These are phyloP conservation scores for Tetramorium simillimum DNA, from an alignment of 1,140 invertebrate genomes.

Conservation along the genomic window DNA sequence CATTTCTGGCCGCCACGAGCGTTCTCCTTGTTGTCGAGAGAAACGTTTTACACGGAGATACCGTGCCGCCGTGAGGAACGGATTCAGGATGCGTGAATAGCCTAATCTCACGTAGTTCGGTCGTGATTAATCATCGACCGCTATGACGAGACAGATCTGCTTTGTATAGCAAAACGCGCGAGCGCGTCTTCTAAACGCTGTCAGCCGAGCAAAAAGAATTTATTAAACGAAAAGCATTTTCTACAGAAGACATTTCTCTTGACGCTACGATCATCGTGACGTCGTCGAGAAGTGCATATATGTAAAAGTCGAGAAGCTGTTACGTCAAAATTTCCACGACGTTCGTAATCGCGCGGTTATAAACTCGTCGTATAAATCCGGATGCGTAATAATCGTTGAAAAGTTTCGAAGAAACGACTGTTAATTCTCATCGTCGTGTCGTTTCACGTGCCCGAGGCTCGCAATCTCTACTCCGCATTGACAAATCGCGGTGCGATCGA, in stretches of 20 bases:
- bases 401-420: background rate
- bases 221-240: conserved; percentile 9
- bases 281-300: conserved; percentile 14
- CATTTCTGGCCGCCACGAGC: conserved; percentile 24
- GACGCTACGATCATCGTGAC: conserved; percentile 12
- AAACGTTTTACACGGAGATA: conserved; percentile 35
- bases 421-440: background rate
- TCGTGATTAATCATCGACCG: conserved; percentile 25
- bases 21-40: conserved; percentile 50
- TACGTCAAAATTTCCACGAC: conserved; percentile 11
- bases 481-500: background rate
- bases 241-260: conserved; percentile 29
- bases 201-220: background rate
- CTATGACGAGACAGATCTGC: conserved; percentile 21
- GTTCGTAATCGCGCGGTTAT: conserved; percentile 1
- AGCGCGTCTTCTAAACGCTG: background rate
- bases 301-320: conserved; percentile 29
- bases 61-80: background rate
- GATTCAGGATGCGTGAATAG: conserved; percentile 20
- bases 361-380: background rate
- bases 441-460: background rate
- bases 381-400: background rate
- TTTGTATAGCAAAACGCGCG: background rate
- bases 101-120: background rate
- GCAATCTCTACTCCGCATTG: background rate